phyloP scores from a whole-genome alignment of 1,140 invertebrate genomes.

The Platyura marginata region DNA sequence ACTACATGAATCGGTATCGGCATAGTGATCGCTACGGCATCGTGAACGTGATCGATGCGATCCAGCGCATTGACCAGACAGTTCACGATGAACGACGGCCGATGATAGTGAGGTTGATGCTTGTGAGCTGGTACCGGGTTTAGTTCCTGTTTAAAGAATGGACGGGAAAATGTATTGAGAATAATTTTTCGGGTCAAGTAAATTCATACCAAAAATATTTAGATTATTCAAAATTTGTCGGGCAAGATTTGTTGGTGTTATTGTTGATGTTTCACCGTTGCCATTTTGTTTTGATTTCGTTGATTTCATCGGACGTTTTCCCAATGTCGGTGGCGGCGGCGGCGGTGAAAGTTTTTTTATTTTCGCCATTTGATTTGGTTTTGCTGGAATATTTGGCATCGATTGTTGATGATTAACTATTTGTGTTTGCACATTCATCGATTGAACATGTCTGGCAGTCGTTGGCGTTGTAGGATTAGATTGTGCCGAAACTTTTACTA shows the following conservation, averaged over 20 bases:
- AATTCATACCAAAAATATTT: conserved; percentile 53
- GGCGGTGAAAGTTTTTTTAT: not conserved
- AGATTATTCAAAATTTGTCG: conserved; percentile 58
- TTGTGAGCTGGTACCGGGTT: not conserved
- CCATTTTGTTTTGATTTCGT: conserved; percentile 8
- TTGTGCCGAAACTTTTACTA: conserved; percentile 36
- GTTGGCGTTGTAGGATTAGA: not conserved
- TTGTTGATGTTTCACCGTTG: conserved; percentile 6
- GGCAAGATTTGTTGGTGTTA: conserved; percentile 39
- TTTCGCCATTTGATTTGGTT: not conserved
- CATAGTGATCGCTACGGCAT: conserved; percentile 11
- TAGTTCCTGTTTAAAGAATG: no score
- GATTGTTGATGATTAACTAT: no score
- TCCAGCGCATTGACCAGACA: conserved; percentile 12
- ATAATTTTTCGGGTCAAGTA: no score
- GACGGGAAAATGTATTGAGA: no score
- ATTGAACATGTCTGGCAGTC: not conserved
- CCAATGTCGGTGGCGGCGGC: not conserved
- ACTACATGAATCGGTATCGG: conserved; percentile 44
- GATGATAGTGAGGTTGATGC: conserved; percentile 8
- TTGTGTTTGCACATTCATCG: no score
- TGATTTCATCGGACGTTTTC: not conserved
- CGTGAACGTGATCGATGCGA: conserved; percentile 20
- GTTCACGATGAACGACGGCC: conserved; percentile 3
- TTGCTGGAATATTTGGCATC: not conserved